phyloP scores from a whole-genome alignment of 2,888 invertebrate species.

The Hymenopus coronatus region DNA sequence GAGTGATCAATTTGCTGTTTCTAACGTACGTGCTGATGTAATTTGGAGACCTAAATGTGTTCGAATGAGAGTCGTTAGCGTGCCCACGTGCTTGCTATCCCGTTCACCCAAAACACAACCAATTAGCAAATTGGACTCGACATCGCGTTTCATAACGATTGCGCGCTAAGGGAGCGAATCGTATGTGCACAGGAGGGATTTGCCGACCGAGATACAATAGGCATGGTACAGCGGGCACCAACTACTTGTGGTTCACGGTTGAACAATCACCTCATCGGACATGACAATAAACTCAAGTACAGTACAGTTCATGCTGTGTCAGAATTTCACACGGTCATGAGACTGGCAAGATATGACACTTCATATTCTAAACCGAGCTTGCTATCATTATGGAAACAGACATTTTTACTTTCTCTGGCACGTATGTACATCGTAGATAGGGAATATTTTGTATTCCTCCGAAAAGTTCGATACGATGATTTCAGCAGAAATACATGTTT shows the following conservation, averaged over 20 bases:
- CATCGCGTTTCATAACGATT: background rate
- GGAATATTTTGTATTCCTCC: too few species aligned
- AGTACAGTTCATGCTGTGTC: background rate
- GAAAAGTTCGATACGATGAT: too few species aligned
- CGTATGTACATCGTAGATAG: too few species aligned
- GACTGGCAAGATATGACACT: too few species aligned
- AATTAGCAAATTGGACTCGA: background rate
- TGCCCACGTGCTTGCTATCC: background rate
- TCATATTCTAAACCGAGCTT: too few species aligned
- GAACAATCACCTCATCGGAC: background rate
- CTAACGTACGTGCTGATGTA: background rate
- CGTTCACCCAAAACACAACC: background rate
- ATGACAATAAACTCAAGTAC: background rate
- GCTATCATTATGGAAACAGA: too few species aligned
- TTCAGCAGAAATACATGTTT: too few species aligned
- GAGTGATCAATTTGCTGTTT: background rate
- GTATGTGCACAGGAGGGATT: background rate
- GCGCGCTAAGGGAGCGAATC: background rate
- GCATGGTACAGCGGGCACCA: background rate
- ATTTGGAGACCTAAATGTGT: background rate
- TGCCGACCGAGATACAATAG: background rate
- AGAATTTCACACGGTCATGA: too few species aligned
- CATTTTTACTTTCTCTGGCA: too few species aligned
- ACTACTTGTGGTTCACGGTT: background rate
- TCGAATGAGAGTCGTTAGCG: background rate